Evolutionary conservation across 2,113 vertebrate genomes (phyloP).

Genomic region (Crotalus tigris): DNA sequence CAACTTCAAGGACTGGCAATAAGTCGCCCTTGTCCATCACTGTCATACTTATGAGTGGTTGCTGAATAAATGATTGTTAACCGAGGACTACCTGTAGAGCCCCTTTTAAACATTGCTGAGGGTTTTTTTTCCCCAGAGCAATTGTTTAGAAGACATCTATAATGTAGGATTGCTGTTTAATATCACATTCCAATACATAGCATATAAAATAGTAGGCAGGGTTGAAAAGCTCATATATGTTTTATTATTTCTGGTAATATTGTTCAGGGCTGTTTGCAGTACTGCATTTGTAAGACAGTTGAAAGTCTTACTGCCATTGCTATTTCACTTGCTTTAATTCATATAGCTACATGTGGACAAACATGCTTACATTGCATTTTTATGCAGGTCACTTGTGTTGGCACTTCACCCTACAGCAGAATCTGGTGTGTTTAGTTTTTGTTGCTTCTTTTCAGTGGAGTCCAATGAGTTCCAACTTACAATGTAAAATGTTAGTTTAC

Average conservation of each 20-base stretch:
- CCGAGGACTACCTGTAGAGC: not conserved
- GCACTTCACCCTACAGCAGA: not conserved
- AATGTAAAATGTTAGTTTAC: not conserved
- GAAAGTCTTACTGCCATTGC: not conserved
- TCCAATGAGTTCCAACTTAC: not conserved
- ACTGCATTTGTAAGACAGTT: not conserved
- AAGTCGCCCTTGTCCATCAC: not conserved
- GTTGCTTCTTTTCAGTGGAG: not conserved
- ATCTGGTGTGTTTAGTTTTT: not conserved
- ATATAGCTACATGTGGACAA: not conserved
- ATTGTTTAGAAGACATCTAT: not conserved
- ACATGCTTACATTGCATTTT: not conserved
- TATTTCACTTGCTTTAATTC: not conserved
- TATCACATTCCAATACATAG: not conserved
- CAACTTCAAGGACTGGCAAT: not conserved
- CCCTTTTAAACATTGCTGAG: not conserved
- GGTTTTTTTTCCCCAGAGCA: not conserved
- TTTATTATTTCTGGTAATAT: not conserved
- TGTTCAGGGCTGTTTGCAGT: not conserved
- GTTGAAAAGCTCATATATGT: not conserved
- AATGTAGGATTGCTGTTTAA: not conserved
- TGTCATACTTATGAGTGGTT: not conserved
- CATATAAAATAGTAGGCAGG: not conserved
- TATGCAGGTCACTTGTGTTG: not conserved
- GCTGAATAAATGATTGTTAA: not conserved